Evolutionary conservation across 2,113 vertebrate species (phyloP).

Genomic region (Sander lucioperca): DNA sequence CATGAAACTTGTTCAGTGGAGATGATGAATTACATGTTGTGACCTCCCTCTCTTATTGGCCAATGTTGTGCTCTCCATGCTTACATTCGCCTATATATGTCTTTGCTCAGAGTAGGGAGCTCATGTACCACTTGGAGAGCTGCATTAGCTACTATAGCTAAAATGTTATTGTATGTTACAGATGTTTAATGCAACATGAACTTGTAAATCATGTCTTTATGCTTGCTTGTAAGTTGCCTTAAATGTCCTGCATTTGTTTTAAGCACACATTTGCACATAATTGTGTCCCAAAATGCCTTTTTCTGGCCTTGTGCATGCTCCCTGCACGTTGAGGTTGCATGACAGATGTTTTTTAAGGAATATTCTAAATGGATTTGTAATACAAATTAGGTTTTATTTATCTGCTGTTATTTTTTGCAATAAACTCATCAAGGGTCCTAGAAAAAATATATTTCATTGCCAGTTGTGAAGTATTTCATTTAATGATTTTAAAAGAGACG

Average conservation of each 20-base stretch:
- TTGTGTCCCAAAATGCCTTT: conserved; percentile 44
- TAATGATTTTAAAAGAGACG: conserved; percentile 18
- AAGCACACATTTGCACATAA: conserved; percentile 26
- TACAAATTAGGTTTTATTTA: conserved; percentile 46
- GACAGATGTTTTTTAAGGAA: conserved; percentile 49
- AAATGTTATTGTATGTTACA: conserved; percentile 31
- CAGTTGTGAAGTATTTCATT: conserved; percentile 32
- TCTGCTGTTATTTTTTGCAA: conserved; percentile 32
- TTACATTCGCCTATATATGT: conserved; percentile 10
- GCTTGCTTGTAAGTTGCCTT: conserved; percentile 27
- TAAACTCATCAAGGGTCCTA: conserved; percentile 23
- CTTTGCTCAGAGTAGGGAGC: conserved; percentile 8
- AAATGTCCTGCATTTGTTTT: conserved; percentile 13
- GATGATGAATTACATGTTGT: conserved; percentile 31
- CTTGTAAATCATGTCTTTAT: not conserved
- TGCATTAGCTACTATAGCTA: conserved; percentile 27
- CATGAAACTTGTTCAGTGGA: conserved; percentile 14
- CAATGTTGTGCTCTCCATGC: conserved; percentile 5
- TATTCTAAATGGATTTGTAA: conserved; percentile 47
- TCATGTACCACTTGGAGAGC: not conserved
- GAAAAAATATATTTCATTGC: conserved; percentile 25
- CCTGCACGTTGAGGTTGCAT: conserved; percentile 76
- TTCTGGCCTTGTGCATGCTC: conserved; percentile 57
- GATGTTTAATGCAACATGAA: conserved; percentile 45
- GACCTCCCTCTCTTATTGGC: conserved; percentile 20